These are phyloP conservation scores for Potamarius usumacintae DNA, from an alignment of 2,113 vertebrate genomes.

Conservation along the genomic window DNA sequence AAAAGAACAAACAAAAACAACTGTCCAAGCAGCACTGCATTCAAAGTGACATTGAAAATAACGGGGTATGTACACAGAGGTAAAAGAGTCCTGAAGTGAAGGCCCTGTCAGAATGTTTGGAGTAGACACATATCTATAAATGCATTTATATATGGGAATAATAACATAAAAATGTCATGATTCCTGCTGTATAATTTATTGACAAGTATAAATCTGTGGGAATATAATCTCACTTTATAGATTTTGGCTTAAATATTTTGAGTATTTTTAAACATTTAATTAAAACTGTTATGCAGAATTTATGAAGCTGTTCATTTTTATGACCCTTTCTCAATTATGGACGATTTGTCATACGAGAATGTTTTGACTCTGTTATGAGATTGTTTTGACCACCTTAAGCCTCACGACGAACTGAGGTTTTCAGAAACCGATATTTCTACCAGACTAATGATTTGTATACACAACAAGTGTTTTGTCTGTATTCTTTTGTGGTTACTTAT, in stretches of 20 bases:
- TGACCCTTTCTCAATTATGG: not conserved
- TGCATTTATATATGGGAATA: not conserved
- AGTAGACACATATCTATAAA: not conserved
- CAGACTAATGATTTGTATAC: constrained; percentile 1
- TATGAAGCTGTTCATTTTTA: not conserved
- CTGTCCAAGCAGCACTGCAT: not conserved
- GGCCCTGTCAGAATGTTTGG: not conserved
- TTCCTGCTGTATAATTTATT: constrained; percentile 4
- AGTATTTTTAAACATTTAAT: constrained; percentile 14
- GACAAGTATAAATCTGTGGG: not conserved
- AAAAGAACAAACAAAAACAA: not conserved
- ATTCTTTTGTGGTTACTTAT: constrained; percentile 9
- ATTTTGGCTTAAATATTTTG: constrained; percentile 5
- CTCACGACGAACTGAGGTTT: not conserved
- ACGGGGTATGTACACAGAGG: not conserved
- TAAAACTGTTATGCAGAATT: not conserved
- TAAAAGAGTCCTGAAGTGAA: not conserved
- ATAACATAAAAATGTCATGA: not conserved
- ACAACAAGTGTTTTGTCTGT: not conserved
- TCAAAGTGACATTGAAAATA: not conserved
- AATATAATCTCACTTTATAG: constrained; percentile 5
- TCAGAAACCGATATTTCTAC: not conserved
- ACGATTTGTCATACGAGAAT: not conserved
- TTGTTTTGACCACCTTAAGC: not conserved
- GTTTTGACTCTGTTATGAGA: not conserved